phyloP scores from a whole-genome alignment of 2,888 invertebrate genomes.

The Timandra comae region DNA sequence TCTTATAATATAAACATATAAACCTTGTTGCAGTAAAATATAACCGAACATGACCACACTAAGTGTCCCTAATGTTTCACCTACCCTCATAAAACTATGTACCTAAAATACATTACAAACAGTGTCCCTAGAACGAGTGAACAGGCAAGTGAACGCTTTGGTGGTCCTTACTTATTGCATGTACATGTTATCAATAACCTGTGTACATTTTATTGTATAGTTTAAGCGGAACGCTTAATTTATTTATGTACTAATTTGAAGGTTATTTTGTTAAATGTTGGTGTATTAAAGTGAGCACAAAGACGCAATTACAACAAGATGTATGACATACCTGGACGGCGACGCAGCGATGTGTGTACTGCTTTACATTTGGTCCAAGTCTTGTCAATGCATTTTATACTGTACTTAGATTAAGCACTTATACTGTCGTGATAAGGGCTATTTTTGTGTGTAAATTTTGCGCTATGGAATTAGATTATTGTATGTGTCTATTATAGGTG shows the following conservation, averaged over 20 bases:
- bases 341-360: constrained; percentile 55
- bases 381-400: constrained; percentile 14
- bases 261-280: constrained; percentile 39
- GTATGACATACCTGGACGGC: constrained; percentile 51
- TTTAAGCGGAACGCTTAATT: constrained; percentile 28
- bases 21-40: constrained; percentile 1
- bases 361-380: constrained; percentile 72
- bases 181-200: constrained; percentile 43
- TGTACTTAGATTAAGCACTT: no score
- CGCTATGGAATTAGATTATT: no score
- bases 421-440: no score
- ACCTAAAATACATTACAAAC: constrained; percentile 4
- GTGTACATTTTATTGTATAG: constrained; percentile 36
- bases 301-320: constrained; percentile 76
- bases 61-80: constrained; percentile 2
- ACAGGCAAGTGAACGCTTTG: constrained; percentile 24
- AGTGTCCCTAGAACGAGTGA: constrained; percentile 5
- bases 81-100: constrained; percentile 3
- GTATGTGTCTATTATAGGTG: no score
- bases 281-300: constrained; percentile 49
- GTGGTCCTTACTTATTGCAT: constrained; percentile 38
- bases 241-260: constrained; percentile 40
- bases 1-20: background rate
- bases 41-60: background rate
- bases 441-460: no score